phyloP scores from a whole-genome alignment of 2,888 invertebrate species.

The Cerastis rubricosa region DNA sequence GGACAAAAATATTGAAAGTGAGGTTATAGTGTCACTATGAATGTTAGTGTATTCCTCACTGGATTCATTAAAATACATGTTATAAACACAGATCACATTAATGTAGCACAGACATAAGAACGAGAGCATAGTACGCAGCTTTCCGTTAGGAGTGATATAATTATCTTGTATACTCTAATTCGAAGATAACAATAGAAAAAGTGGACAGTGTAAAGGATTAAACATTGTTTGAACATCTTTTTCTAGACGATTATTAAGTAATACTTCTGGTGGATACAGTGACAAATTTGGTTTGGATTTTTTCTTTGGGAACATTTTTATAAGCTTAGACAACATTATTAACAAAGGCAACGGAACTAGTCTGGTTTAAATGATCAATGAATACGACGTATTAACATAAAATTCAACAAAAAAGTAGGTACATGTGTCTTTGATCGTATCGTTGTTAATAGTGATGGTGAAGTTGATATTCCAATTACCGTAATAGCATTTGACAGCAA shows the following conservation, averaged over 20 bases:
- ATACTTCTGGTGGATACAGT: constrained; percentile 2
- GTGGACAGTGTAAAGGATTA: constrained; percentile 15
- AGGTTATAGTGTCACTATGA: constrained; percentile 17
- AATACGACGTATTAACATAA: neutral
- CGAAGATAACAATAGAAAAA: constrained; percentile 20
- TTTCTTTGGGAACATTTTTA: neutral
- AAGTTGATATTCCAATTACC: no score
- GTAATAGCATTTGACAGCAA: no score
- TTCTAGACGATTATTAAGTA: constrained; percentile 21
- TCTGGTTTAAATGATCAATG: neutral
- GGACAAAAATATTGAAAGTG: no score
- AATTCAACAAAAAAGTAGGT: no score
- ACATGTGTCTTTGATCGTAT: no score
- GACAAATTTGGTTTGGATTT: neutral
- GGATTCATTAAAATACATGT: no score
- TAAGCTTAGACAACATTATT: neutral
- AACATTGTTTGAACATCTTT: constrained; percentile 17
- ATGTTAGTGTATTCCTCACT: no score
- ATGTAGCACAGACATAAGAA: constrained; percentile 13
- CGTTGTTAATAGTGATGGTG: no score
- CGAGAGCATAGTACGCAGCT: neutral
- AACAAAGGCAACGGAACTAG: neutral
- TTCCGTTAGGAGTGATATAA: constrained; percentile 21
- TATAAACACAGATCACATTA: neutral
- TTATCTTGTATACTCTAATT: constrained; percentile 19